A percentile compares a stretch with the other conserved stretches of the same genome.
Conservation (phyloP, 2,888 invertebrate species). For the Cephus spinipes region DNA sequence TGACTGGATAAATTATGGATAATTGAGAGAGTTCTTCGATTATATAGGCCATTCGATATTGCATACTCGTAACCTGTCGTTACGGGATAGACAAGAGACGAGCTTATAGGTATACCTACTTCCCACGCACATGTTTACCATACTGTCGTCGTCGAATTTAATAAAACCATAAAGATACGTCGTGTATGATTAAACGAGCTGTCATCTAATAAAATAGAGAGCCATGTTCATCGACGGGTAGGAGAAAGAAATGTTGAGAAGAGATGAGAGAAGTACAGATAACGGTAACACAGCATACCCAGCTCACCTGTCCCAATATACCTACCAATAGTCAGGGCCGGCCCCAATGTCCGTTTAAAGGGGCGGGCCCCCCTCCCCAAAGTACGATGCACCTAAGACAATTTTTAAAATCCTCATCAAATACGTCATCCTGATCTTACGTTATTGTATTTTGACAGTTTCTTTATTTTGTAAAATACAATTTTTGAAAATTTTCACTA, state of each 20-base stretch:
- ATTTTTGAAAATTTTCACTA: not conserved
- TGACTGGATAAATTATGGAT: not conserved
- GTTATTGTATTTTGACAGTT: no score
- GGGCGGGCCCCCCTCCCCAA: not conserved
- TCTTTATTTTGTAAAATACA: not conserved
- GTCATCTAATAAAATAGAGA: slow-evolving; percentile 8
- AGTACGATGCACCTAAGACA: not conserved
- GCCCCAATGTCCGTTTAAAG: not conserved
- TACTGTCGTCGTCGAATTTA: slow-evolving; percentile 6
- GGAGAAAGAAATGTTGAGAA: slow-evolving; percentile 7
- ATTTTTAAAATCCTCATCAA: not conserved
- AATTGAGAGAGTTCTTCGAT: not conserved
- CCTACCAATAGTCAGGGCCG: slow-evolving; percentile 8
- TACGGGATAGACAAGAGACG: not conserved
- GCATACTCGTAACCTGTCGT: not conserved
- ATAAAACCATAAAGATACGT: slow-evolving; percentile 7
- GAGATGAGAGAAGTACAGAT: slow-evolving; percentile 29
- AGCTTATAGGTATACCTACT: not conserved
- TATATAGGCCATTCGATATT: not conserved
- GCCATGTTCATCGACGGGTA: slow-evolving; percentile 10
- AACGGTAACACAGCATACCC: slow-evolving; percentile 39
- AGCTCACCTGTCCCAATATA: slow-evolving; percentile 42
- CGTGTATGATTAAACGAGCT: slow-evolving; percentile 13
- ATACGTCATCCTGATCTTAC: not conserved
- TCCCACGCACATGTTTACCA: slow-evolving; percentile 2